phyloP scores from a whole-genome alignment of 2,797 vertebrate genomes.

The Phrynocephalus vlangalii region DNA sequence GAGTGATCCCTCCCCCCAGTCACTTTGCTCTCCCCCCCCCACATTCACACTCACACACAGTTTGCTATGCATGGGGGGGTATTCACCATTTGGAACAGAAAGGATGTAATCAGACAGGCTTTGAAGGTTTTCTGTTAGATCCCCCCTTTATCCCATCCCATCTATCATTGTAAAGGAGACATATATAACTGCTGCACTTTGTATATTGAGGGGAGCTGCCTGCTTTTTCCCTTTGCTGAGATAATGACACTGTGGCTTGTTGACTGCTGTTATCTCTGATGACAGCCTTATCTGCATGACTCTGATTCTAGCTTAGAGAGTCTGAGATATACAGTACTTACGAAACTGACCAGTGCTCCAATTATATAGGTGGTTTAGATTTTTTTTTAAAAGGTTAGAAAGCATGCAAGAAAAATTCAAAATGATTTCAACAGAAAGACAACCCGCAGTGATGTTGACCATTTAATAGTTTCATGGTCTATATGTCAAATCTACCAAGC shows the following conservation, averaged over 20 bases:
- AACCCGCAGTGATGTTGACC: conserved; percentile 1
- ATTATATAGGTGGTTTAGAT: conserved; percentile 11
- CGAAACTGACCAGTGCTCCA: conserved; percentile 71
- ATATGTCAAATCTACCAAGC: neutral
- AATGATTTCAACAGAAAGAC: neutral
- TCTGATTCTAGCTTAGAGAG: conserved; percentile 73
- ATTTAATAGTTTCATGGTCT: neutral
- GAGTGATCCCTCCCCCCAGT: conserved; percentile 33
- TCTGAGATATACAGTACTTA: conserved; percentile 71
- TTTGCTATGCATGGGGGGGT: conserved; percentile 36
- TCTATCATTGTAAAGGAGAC: conserved; percentile 78
- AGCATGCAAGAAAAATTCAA: neutral
- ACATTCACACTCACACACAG: conserved; percentile 14
- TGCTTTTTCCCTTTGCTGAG: conserved; percentile 74
- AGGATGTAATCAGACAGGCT: conserved; percentile 67
- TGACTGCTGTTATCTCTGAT: conserved; percentile 80
- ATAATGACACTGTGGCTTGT: conserved; percentile 76
- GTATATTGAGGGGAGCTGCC: conserved; percentile 73
- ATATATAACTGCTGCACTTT: conserved; percentile 72
- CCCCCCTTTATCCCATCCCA: conserved; percentile 69
- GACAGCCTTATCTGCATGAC: conserved; percentile 80
- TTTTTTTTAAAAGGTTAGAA: neutral
- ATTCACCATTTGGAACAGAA: conserved; percentile 40
- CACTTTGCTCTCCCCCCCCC: neutral
- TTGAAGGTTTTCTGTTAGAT: conserved; percentile 71